Percentiles rank a stretch among this genome's conserved stretches.
Conservation (phyloP, 2,888 invertebrate genomes). For the Chromoteleia sp. region DNA sequence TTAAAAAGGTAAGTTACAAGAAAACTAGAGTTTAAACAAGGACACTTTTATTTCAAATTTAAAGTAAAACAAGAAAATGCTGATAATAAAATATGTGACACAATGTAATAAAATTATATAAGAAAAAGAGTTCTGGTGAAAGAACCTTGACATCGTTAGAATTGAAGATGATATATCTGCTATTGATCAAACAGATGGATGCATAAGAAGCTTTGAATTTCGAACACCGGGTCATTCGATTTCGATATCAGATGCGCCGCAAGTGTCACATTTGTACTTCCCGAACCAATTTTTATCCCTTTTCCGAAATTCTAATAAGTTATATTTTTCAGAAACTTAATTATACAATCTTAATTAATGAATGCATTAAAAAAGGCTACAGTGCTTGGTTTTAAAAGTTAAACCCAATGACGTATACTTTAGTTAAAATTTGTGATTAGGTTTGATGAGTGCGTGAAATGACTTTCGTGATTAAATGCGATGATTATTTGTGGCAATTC, state of each 20-base stretch:
- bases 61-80: neutral
- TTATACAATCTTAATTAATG: too few species aligned
- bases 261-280: constrained; percentile 17
- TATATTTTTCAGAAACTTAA: too few species aligned
- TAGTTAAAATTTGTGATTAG: constrained; percentile 50
- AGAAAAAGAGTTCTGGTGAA: constrained; percentile 3
- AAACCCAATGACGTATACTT: neutral
- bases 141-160: constrained; percentile 71
- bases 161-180: constrained; percentile 74
- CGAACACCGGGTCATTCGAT: constrained; percentile 51
- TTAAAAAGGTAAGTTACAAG: too few species aligned
- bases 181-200: constrained; percentile 82
- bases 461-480: constrained; percentile 26
- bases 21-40: too few species aligned
- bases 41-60: neutral
- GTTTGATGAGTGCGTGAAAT: constrained; percentile 21
- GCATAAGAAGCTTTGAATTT: constrained; percentile 71
- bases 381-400: too few species aligned
- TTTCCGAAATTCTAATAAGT: neutral
- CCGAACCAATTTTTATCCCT: neutral
- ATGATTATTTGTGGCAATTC: constrained; percentile 16
- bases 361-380: too few species aligned
- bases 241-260: constrained; percentile 42
- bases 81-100: constrained; percentile 15
- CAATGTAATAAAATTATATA: constrained; percentile 23